Percentiles rank a stretch among this genome's conserved stretches.
These are phyloP conservation scores for Chaenocephalus aceratus DNA, from an alignment of 2,113 vertebrate species.

Conservation along the genomic window DNA sequence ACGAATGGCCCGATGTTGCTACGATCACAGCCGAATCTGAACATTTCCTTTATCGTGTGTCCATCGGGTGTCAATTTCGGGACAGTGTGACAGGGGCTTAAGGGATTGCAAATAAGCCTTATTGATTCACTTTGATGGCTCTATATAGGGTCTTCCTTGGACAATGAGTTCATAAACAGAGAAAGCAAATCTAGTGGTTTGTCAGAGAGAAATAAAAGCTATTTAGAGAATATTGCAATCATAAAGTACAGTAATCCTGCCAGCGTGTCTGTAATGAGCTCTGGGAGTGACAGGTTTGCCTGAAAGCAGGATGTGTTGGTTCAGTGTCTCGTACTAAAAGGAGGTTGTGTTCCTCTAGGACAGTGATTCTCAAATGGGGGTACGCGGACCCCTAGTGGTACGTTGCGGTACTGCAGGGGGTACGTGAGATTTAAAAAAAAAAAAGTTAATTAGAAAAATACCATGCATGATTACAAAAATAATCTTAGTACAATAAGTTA, in stretches of 20 bases:
- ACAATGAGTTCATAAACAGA: neutral
- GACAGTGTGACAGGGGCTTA: no score
- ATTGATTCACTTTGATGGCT: constrained; percentile 7
- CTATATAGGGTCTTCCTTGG: neutral
- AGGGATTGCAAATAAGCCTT: neutral
- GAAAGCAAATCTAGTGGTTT: neutral
- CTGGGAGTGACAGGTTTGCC: constrained; percentile 44
- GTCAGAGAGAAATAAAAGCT: neutral
- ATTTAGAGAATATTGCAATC: constrained; percentile 22
- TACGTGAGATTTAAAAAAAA: no score
- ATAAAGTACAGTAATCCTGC: constrained; percentile 30
- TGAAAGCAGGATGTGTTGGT: constrained; percentile 19
- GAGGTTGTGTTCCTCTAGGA: constrained; percentile 38
- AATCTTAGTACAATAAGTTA: no score
- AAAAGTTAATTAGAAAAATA: no score
- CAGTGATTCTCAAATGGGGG: no score
- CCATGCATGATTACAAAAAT: no score
- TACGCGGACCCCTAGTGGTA: no score
- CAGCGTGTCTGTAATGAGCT: constrained; percentile 47
- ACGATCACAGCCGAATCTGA: no score
- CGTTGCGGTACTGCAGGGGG: no score
- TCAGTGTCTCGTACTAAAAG: constrained; percentile 40
- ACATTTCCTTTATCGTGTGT: no score
- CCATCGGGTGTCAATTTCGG: no score
- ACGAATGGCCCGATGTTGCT: no score